These are phyloP conservation scores for Lucilia cuprina DNA, from an alignment of 1,140 invertebrate genomes.

Conservation along the genomic window DNA sequence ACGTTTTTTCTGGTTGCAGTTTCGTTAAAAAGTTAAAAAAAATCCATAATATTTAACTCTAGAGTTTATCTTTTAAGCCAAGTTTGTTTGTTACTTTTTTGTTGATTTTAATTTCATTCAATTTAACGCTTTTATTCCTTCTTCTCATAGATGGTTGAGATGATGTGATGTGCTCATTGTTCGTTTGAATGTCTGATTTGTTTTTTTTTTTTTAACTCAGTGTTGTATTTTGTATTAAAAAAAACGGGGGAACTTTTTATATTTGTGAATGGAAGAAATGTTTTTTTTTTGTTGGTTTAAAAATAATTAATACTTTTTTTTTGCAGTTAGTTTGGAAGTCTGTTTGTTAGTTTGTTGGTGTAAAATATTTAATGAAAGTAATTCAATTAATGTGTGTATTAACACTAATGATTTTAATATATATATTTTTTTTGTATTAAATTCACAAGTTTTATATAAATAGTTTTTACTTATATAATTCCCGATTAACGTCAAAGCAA, in stretches of 20 bases:
- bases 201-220: neutral
- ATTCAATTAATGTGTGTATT: slow-evolving; percentile 32
- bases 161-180: neutral
- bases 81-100: neutral
- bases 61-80: slow-evolving; percentile 25
- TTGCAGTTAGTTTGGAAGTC: neutral
- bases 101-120: slow-evolving; percentile 10
- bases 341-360: neutral
- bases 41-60: neutral
- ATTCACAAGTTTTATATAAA: neutral
- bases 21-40: neutral
- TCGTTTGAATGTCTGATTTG: neutral
- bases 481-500: neutral
- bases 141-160: neutral
- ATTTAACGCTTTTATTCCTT: slow-evolving; percentile 20
- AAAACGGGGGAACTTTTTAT: neutral
- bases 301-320: slow-evolving; percentile 27
- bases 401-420: slow-evolving; percentile 14
- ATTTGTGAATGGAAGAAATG: slow-evolving; percentile 10
- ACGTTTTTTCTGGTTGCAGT: neutral
- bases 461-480: neutral
- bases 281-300: neutral
- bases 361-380: slow-evolving; percentile 29
- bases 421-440: neutral
- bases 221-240: neutral